Base-by-base conservation (phyloP, 2,888 invertebrate species). In the Pocota personata region DNA sequence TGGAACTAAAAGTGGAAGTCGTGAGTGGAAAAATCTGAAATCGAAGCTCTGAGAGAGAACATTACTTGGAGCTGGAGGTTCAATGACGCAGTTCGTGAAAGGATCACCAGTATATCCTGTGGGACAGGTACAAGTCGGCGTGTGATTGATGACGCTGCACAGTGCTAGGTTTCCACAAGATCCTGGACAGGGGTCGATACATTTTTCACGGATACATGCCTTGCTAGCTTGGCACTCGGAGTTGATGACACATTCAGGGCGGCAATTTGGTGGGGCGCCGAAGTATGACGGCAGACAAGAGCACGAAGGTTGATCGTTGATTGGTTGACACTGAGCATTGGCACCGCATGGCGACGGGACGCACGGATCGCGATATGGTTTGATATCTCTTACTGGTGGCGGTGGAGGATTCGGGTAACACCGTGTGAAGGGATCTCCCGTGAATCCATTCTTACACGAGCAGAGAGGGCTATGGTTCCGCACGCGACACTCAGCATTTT, bases 381-480 rank as follows among this genome's bases (percentile, higher is more conserved):
- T 19, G 6, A 82, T 78, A n/a, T 90, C 90, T 50, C 89, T 89
- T 0, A 88, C 64, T 14, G 89, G 83, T 67, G 79, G 71, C 1
- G 88, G 82, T 3, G 86, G 88, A 8, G 91, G 89, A 89, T 93
- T 91, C 0, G 87, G 88, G 52, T 88, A 91, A 91, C 92, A 96
- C 78, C 94, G 93, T 50, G 93, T 93, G 89, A 96, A 95, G 55
- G 96, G 95, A 93, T 96, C 95, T 24, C 96, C 96, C 8, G 93
- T 94, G 88, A 94, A 95, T 10, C 95, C 95, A 60, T 93, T 92
- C 87, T 93, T 90, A 89, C 96, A 96, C n/a, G 94, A 93, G 89
- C 95, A 97, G 90, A 95, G 95, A 0, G 96, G 95, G 77, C 95
- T 95, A 89, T 97, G 97, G 89, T 95, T 94, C 30, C 95, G 88